Base-by-base conservation (phyloP, 2,113 vertebrate genomes). In the Cepphus grylle region DNA sequence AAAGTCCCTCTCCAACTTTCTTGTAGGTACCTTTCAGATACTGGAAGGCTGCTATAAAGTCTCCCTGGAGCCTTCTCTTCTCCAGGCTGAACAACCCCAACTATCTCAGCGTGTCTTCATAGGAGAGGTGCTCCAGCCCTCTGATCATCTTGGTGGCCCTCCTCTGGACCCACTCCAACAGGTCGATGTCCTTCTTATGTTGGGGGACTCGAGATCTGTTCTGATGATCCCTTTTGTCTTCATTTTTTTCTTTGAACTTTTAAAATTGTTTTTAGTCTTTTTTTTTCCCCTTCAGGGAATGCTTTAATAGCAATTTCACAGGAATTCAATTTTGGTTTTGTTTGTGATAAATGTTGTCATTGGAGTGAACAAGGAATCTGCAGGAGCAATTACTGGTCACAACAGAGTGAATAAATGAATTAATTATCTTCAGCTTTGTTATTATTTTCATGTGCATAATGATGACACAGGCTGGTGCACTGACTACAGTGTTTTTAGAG, bases 271-370 rank as follows among this genome's bases (percentile, higher is more conserved):
- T 88, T 85, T 34, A 50, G 34, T 20, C 5, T 71, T 19, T 27
- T 65, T 53, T 55, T 7, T 11, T 25, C 40, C 34, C n/a, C 34
- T 72, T 77, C 73, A 66, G 69, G 58, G 77, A 53, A 43, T 43
- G 40, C 32, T 94, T 91, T 94, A 84, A 91, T 67, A 84, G 65
- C 63, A 89, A 87, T 91, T 89, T 94, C 90, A 94, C 77, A 89
- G 84, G n/a, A 95, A 78, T 86, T 70, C 45, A 40, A 77, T 58
- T 91, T 81, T 62, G 36, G 50, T 78, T 95, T 91, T 93, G 34
- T 78, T 95, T 93, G 84, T 45, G 88, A 70, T 84, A 78, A 86
- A 47, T 50, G 72, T 69, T 91, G 55, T 69, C 87, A 94, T 2
- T 78, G 81, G 59, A 89, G 84, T 91, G 95, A 86, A 78, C 91